Conservation (phyloP, 2,888 invertebrate species). For the Cylindroiulus punctatus region DNA sequence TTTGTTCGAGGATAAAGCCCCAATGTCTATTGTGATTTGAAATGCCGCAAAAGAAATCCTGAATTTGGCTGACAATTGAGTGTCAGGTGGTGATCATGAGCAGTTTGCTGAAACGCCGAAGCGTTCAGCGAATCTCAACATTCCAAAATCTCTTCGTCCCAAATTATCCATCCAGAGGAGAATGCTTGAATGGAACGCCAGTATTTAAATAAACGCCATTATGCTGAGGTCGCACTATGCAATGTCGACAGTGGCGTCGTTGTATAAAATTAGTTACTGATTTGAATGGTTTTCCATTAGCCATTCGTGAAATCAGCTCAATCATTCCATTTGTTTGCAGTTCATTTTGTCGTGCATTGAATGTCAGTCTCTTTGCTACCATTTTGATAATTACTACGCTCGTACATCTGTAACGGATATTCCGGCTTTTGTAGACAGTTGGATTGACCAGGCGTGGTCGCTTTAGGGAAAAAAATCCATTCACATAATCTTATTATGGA, state of each 20-base stretch:
- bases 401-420: slow-evolving; percentile 16
- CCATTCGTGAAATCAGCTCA: not conserved
- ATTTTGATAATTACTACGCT: slow-evolving; percentile 1
- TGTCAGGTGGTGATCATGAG: not conserved
- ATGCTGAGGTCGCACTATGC: too few species aligned
- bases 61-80: not conserved
- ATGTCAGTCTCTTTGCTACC: not conserved
- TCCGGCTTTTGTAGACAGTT: not conserved
- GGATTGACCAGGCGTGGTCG: not conserved
- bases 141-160: not conserved
- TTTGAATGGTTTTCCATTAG: not conserved
- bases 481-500: not conserved
- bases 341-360: not conserved
- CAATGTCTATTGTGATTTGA: too few species aligned
- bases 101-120: not conserved
- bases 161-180: not conserved
- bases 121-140: not conserved
- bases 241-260: too few species aligned
- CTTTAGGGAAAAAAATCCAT: not conserved
- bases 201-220: not conserved
- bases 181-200: not conserved
- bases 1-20: too few species aligned
- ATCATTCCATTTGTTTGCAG: not conserved
- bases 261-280: too few species aligned
- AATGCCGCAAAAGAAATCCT: too few species aligned